A percentile compares a stretch with the other conserved stretches of the same genome.
phyloP scores from a whole-genome alignment of 2,797 vertebrate genomes.

The Peromyscus nudipes region DNA sequence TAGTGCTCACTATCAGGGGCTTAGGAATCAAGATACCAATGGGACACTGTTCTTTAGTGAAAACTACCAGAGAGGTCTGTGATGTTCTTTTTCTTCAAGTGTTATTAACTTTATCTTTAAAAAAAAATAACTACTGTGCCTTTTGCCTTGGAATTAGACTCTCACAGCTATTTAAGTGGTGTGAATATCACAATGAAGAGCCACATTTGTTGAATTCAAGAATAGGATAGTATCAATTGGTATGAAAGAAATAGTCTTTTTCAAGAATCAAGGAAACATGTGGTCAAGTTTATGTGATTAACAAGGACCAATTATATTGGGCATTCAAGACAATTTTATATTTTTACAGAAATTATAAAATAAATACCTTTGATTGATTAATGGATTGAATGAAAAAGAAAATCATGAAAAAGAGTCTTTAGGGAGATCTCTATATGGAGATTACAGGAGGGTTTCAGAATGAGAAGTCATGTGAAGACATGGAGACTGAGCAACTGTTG shows the following conservation, averaged over 20 bases:
- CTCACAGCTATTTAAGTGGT: not conserved
- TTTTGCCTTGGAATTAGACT: not conserved
- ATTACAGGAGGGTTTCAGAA: not conserved
- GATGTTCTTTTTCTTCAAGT: not conserved
- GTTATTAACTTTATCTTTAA: not conserved
- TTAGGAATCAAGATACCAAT: not conserved
- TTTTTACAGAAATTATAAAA: not conserved
- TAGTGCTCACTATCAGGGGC: not conserved
- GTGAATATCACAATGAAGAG: not conserved
- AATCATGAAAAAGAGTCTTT: not conserved
- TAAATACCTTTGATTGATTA: not conserved
- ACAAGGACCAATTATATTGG: not conserved
- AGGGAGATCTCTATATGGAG: not conserved
- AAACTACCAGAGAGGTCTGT: constrained; percentile 5
- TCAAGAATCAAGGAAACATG: not conserved
- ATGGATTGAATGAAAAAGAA: not conserved
- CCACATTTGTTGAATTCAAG: not conserved
- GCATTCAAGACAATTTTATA: not conserved
- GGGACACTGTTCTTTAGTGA: not conserved
- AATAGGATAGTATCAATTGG: not conserved
- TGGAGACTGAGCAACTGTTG: not conserved
- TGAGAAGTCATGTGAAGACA: not conserved
- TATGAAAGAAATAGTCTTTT: not conserved
- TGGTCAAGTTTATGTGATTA: not conserved
- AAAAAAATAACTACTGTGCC: not conserved